Conservation (phyloP, 2,888 invertebrate genomes). For the Adelognathus sp. region DNA sequence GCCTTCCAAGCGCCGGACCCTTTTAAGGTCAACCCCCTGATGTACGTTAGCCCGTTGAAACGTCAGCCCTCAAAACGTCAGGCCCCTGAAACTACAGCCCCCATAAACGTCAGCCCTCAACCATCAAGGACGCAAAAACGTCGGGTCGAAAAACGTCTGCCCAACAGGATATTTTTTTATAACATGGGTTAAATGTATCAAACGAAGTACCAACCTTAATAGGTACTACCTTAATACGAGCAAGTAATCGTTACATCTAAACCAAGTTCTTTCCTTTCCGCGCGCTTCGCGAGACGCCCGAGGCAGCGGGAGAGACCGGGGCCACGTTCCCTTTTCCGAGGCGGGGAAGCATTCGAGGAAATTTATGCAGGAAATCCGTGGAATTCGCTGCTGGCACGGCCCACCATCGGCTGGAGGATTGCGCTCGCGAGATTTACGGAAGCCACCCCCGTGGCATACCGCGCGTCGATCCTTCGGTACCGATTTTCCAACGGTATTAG, state of each 20-base stretch:
- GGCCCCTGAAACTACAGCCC: no score
- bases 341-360: conserved; percentile 52
- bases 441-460: conserved; percentile 6
- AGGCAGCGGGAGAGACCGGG: not conserved
- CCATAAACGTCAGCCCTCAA: no score
- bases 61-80: no score
- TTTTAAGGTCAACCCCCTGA: no score
- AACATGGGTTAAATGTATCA: not conserved
- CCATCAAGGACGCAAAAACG: no score
- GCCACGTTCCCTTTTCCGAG: conserved; percentile 9
- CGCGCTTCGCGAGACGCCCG: conserved; percentile 38
- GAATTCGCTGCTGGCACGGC: conserved; percentile 60
- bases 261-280: conserved; percentile 32
- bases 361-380: conserved; percentile 68
- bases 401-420: conserved; percentile 48
- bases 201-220: no score
- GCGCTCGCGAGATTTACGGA: conserved; percentile 59
- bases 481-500: not conserved
- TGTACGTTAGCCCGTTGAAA: no score
- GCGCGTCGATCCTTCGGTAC: not conserved
- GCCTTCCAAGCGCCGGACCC: no score
- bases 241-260: conserved; percentile 21
- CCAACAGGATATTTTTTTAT: no score
- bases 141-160: no score
- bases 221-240: not conserved